Conservation (phyloP, 2,113 vertebrate species). For the Amia ocellicauda region DNA sequence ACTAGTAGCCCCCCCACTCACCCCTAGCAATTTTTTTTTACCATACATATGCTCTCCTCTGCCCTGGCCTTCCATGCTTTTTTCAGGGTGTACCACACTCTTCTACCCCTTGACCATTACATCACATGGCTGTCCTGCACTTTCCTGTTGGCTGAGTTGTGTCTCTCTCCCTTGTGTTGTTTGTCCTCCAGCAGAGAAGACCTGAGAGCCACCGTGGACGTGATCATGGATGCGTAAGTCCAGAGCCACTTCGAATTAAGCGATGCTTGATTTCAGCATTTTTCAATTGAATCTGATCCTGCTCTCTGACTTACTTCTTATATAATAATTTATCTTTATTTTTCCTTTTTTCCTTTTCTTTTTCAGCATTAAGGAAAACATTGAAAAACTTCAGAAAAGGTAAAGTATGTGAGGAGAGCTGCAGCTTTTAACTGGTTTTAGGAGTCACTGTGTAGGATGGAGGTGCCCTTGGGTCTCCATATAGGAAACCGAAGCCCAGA, state of each 20-base stretch:
- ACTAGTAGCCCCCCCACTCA: background rate
- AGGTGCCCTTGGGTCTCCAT: no score
- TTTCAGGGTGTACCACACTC: no score
- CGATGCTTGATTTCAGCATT: background rate
- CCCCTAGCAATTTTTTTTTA: background rate
- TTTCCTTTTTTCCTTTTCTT: slow-evolving; percentile 12
- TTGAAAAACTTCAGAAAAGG: slow-evolving; percentile 61
- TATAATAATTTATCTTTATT: no score
- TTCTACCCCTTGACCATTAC: no score
- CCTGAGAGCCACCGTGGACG: slow-evolving; percentile 47
- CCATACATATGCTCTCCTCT: no score
- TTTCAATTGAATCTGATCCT: background rate
- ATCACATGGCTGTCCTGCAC: no score
- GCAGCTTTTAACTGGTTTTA: no score
- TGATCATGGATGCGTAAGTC: slow-evolving; percentile 61
- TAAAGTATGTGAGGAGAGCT: slow-evolving; percentile 34
- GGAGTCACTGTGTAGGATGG: no score
- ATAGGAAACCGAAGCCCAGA: no score
- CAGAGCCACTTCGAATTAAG: background rate
- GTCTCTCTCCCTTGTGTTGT: slow-evolving; percentile 9
- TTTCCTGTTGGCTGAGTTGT: no score
- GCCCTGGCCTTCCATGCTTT: no score
- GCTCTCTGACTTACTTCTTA: no score
- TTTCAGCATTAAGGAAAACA: slow-evolving; percentile 66
- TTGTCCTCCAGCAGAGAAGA: slow-evolving; percentile 56